A percentile compares a stretch with the other conserved stretches of the same genome.
phyloP scores from a whole-genome alignment of 1,140 invertebrate genomes.

The Platyscapa corneri region DNA sequence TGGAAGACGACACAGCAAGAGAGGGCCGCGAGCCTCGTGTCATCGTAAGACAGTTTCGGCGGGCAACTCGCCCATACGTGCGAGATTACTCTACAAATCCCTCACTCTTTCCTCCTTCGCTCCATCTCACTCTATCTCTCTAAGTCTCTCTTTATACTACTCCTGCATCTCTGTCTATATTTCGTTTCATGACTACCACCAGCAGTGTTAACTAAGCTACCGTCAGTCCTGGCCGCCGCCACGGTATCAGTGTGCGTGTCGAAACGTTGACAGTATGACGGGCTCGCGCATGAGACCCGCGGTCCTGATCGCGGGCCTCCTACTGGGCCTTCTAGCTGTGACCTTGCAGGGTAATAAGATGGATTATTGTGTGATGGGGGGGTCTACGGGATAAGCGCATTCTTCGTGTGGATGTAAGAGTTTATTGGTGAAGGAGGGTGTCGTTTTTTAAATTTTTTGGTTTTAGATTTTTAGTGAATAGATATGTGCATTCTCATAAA shows the following conservation, averaged over 20 bases:
- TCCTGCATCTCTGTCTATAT: neutral
- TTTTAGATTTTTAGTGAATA: neutral
- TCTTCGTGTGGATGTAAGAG: neutral
- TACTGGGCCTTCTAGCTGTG: slow-evolving; percentile 68
- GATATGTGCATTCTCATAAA: neutral
- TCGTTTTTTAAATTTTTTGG: neutral
- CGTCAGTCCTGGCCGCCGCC: slow-evolving; percentile 36
- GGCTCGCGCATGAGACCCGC: slow-evolving; percentile 71
- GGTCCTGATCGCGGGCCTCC: slow-evolving; percentile 64
- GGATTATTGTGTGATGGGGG: neutral
- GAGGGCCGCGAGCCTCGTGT: too few species aligned
- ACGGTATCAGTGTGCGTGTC: slow-evolving; percentile 40
- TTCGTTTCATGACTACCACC: neutral
- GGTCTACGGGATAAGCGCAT: neutral
- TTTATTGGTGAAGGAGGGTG: neutral
- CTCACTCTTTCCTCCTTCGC: neutral
- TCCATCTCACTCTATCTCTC: too few species aligned
- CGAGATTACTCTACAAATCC: neutral
- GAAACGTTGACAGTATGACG: slow-evolving; percentile 63
- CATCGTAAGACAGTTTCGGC: too few species aligned
- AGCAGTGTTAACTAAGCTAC: neutral
- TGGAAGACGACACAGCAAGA: too few species aligned
- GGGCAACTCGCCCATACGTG: too few species aligned
- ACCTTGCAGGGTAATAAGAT: slow-evolving; percentile 68
- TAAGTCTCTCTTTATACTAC: neutral